Conservation (phyloP, 2,797 vertebrate genomes). For the Xenops minutus region DNA sequence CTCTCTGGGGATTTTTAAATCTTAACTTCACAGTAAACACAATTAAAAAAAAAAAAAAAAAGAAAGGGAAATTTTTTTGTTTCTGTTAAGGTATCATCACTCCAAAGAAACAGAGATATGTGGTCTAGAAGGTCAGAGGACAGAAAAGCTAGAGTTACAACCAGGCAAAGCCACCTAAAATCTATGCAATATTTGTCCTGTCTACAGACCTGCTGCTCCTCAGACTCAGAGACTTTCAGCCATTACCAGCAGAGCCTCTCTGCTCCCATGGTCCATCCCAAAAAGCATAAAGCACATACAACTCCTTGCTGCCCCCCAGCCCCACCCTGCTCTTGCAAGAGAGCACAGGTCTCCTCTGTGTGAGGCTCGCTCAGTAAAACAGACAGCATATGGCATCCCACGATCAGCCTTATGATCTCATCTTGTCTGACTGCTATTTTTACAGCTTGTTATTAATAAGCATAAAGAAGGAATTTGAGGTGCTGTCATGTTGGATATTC, state of each 20-base stretch:
- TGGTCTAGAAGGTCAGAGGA: neutral
- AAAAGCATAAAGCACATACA: neutral
- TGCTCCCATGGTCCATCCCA: neutral
- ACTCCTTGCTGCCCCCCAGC: neutral
- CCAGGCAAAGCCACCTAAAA: neutral
- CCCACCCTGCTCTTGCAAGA: neutral
- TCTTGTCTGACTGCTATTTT: slow-evolving; percentile 69
- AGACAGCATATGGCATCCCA: slow-evolving; percentile 55
- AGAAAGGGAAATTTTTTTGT: neutral
- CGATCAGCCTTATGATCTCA: slow-evolving; percentile 67
- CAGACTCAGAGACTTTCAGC: neutral
- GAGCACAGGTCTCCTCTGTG: neutral
- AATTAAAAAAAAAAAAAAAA: neutral
- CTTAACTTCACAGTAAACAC: neutral
- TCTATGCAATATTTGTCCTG: neutral
- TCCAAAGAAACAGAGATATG: too few species aligned
- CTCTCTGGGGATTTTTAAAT: neutral
- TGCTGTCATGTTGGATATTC: slow-evolving; percentile 44
- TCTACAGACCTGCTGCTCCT: neutral
- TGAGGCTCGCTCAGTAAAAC: neutral
- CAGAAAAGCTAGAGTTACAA: neutral
- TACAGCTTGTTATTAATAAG: slow-evolving; percentile 74
- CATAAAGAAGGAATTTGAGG: slow-evolving; percentile 64
- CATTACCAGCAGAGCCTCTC: neutral
- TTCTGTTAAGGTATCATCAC: neutral